Evolutionary conservation across 2,113 vertebrate species (phyloP).

Genomic region (Myotis brandtii): DNA sequence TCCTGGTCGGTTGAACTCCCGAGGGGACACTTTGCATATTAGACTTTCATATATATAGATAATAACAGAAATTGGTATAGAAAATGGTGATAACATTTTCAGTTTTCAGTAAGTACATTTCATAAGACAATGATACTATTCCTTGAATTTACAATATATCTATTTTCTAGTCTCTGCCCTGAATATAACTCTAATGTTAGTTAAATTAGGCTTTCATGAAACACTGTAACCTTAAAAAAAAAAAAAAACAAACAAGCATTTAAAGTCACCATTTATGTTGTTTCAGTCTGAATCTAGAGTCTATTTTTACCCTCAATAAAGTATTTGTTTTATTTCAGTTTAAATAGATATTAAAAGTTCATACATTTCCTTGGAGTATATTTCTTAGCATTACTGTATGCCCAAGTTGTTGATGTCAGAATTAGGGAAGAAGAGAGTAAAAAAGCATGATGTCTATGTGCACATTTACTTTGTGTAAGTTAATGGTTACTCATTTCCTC

Average conservation of each 20-base stretch:
- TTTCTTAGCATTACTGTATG: neutral
- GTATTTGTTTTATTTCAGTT: slow-evolving; percentile 32
- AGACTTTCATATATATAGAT: no score
- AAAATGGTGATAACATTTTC: neutral
- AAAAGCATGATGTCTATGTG: neutral
- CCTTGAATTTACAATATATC: neutral
- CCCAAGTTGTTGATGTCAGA: neutral
- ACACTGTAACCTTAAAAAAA: neutral
- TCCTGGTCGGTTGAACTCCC: no score
- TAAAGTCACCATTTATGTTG: neutral
- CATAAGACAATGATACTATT: neutral
- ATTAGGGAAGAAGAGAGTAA: neutral
- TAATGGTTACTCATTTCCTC: neutral
- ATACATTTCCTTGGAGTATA: neutral
- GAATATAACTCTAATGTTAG: neutral
- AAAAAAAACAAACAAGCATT: neutral
- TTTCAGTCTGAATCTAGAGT: neutral
- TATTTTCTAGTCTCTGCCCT: neutral
- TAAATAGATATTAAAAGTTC: neutral
- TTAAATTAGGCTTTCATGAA: slow-evolving; percentile 12
- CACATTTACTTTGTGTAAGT: neutral
- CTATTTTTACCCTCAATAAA: slow-evolving; percentile 20
- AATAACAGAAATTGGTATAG: slow-evolving; percentile 17
- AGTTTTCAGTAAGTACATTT: neutral
- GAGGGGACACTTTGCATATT: no score